phyloP scores from a whole-genome alignment of 1,140 invertebrate genomes.

The Drosophila arawakana region DNA sequence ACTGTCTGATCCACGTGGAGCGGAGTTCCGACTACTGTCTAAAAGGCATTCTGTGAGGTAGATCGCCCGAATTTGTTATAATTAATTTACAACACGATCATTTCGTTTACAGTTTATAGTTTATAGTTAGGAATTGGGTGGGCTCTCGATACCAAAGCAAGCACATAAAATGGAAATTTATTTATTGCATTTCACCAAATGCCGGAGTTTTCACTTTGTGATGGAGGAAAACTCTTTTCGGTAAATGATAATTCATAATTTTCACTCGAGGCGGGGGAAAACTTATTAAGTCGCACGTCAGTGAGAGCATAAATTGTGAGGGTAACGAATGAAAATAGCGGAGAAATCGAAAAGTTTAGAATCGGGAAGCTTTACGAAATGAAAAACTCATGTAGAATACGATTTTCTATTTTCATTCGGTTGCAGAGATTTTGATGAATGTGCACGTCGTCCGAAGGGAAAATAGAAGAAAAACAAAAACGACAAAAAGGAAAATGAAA shows the following conservation, averaged over 20 bases:
- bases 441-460: conserved; percentile 60
- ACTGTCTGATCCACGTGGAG: conserved; percentile 11
- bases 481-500: conserved; percentile 55
- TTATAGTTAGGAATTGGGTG: conserved; percentile 30
- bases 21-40: background rate
- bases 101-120: conserved; percentile 51
- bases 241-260: conserved; percentile 71
- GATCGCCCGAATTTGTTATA: conserved; percentile 71
- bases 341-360: conserved; percentile 15
- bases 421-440: conserved; percentile 79
- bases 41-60: conserved; percentile 35
- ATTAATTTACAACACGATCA: conserved; percentile 77
- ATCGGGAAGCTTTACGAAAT: background rate
- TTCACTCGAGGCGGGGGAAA: conserved; percentile 12
- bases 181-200: conserved; percentile 64
- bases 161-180: conserved; percentile 68
- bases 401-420: conserved; percentile 36
- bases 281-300: conserved; percentile 81
- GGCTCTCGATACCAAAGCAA: conserved; percentile 5
- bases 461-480: too few relatives aligned
- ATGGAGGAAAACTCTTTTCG: conserved; percentile 15
- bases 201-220: conserved; percentile 2
- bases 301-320: conserved; percentile 72
- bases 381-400: conserved; percentile 43
- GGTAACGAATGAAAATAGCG: conserved; percentile 37